Percentiles rank a stretch among this genome's conserved stretches.
Conservation (phyloP, 1,140 invertebrate species). For the Drosophila repleta region DNA sequence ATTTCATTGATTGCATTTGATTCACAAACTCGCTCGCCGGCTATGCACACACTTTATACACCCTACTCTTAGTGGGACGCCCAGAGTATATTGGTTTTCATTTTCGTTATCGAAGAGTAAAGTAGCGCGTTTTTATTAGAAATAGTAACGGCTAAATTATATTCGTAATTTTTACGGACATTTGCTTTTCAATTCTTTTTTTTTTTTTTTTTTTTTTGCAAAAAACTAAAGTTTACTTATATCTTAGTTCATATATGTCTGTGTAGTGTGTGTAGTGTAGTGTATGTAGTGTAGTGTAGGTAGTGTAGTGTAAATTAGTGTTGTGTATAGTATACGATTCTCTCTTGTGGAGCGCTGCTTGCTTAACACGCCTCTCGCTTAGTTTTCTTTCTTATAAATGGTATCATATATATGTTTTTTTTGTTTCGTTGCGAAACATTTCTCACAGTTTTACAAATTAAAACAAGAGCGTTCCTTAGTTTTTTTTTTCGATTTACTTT, state of each 20-base stretch:
- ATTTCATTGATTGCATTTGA: conserved; percentile 36
- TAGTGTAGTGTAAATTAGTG: conserved; percentile 15
- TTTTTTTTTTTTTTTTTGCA: background rate
- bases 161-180: conserved; percentile 57
- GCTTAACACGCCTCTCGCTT: conserved; percentile 44
- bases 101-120: conserved; percentile 17
- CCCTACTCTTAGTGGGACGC: conserved; percentile 8
- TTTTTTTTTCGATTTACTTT: conserved; percentile 18
- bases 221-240: conserved; percentile 54
- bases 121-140: conserved; percentile 39
- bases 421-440: conserved; percentile 82
- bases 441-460: conserved; percentile 74
- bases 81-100: conserved; percentile 9
- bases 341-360: conserved; percentile 45
- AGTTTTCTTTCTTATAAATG: conserved; percentile 40
- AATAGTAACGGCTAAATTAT: conserved; percentile 52
- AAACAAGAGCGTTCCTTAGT: conserved; percentile 56
- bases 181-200: conserved; percentile 20
- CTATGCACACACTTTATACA: conserved; percentile 30
- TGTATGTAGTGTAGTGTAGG: conserved; percentile 6
- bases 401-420: conserved; percentile 45
- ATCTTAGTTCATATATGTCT: conserved; percentile 26
- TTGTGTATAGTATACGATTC: conserved; percentile 47
- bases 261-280: conserved; percentile 14
- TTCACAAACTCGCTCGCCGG: conserved; percentile 18